phyloP scores from a whole-genome alignment of 2,797 vertebrate genomes.

The Lithobates pipiens region DNA sequence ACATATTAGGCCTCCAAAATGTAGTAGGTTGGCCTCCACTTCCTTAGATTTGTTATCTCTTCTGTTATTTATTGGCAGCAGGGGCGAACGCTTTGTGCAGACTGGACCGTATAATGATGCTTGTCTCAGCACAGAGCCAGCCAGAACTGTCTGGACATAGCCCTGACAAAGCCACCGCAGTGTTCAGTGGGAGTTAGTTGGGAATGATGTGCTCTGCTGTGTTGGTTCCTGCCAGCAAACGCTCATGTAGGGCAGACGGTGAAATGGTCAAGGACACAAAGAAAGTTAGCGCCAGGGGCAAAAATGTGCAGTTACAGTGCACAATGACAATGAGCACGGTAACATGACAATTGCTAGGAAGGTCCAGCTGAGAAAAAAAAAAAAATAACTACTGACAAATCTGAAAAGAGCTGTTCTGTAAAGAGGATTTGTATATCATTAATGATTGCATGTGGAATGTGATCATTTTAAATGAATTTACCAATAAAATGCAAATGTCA shows the following conservation, averaged over 20 bases:
- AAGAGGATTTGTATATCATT: too few species aligned
- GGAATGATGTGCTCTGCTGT: background rate
- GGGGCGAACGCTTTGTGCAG: background rate
- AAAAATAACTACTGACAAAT: too few species aligned
- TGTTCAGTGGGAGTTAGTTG: background rate
- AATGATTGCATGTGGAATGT: too few species aligned
- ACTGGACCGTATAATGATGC: background rate
- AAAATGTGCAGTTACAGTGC: background rate
- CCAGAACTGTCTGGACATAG: background rate
- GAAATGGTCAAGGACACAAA: conserved; percentile 1
- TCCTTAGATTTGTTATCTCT: too few species aligned
- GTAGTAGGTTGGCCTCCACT: too few species aligned
- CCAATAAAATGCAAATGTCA: too few species aligned
- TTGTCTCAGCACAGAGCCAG: background rate
- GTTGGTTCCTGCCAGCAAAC: background rate
- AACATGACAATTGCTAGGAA: too few species aligned
- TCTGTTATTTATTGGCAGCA: background rate
- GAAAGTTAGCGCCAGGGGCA: background rate
- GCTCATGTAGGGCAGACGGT: background rate
- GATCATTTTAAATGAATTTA: too few species aligned
- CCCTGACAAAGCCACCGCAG: background rate
- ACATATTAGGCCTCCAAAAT: too few species aligned
- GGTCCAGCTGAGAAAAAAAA: too few species aligned
- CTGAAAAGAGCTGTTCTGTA: too few species aligned
- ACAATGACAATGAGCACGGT: background rate